phyloP scores from a whole-genome alignment of 1,140 invertebrate species.

The Sarcophaga peregrina region DNA sequence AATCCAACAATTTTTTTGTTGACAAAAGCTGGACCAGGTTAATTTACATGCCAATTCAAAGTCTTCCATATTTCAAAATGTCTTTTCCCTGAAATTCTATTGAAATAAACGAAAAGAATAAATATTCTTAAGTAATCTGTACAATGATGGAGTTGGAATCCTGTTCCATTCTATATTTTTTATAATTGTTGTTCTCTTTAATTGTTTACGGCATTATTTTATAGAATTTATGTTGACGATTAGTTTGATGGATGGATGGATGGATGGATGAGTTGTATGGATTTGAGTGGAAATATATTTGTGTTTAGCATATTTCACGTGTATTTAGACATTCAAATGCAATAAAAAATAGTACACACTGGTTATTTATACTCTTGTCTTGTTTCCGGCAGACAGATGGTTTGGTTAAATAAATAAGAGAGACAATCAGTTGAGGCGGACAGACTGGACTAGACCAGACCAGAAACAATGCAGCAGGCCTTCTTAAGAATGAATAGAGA shows the following conservation, averaged over 20 bases:
- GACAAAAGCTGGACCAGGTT: too few relatives aligned
- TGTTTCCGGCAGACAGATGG: slow-evolving; percentile 12
- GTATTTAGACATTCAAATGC: background rate
- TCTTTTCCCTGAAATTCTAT: too few relatives aligned
- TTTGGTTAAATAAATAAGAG: background rate
- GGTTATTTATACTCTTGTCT: background rate
- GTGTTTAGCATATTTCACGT: slow-evolving; percentile 4
- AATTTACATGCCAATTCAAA: too few relatives aligned
- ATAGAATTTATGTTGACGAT: background rate
- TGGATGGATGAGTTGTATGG: too few relatives aligned
- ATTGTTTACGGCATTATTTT: background rate
- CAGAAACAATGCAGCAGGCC: background rate
- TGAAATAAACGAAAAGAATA: too few relatives aligned
- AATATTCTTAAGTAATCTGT: too few relatives aligned
- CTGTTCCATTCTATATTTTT: too few relatives aligned
- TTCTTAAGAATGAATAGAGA: background rate
- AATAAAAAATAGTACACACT: background rate
- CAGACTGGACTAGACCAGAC: background rate
- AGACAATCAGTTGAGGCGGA: background rate
- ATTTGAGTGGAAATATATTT: slow-evolving; percentile 1
- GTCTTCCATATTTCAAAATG: too few relatives aligned
- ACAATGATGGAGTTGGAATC: too few relatives aligned
- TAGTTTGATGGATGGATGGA: background rate
- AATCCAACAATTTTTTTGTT: too few relatives aligned
- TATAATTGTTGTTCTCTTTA: too few relatives aligned